Percentiles rank a stretch among this genome's conserved stretches.
Conservation (phyloP, 2,797 vertebrate genomes). For the Myotis vivesi region DNA sequence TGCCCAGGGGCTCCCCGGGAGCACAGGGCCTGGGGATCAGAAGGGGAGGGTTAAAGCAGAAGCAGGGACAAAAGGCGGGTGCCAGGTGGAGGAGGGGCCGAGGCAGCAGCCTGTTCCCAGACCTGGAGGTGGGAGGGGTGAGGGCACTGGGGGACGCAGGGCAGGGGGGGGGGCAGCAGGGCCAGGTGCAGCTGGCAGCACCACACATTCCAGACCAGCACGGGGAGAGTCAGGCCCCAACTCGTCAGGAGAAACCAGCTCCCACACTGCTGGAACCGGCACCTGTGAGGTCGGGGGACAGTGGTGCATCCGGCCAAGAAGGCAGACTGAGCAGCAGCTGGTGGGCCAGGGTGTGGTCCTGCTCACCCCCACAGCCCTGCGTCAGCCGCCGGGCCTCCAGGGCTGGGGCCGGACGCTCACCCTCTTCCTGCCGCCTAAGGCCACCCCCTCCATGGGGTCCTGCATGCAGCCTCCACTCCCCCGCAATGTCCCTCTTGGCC, state of each 20-base stretch:
- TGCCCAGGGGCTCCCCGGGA: background rate
- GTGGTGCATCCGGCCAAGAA: background rate
- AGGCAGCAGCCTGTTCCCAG: background rate
- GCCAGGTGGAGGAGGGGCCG: fast-evolving
- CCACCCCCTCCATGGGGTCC: background rate
- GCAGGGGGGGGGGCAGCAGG: too few species aligned
- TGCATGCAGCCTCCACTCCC: fast-evolving
- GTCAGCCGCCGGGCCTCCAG: background rate
- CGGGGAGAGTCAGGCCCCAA: background rate
- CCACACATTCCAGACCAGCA: background rate
- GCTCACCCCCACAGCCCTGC: fast-evolving
- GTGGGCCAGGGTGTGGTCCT: fast-evolving
- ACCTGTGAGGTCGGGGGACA: background rate
- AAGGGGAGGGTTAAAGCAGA: background rate
- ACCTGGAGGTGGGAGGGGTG: background rate
- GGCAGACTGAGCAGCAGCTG: fast-evolving
- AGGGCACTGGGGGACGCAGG: fast-evolving
- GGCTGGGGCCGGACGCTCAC: background rate
- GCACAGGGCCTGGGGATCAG: background rate
- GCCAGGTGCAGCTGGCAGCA: background rate
- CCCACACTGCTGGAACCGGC: background rate
- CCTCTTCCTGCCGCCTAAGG: background rate
- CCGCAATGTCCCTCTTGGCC: fast-evolving
- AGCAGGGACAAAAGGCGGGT: fast-evolving
- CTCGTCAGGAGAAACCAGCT: background rate